Percentiles rank a stretch among this genome's conserved stretches.
These are phyloP conservation scores for Melanocharis versteri DNA, from an alignment of 2,113 vertebrate genomes.

Conservation along the genomic window DNA sequence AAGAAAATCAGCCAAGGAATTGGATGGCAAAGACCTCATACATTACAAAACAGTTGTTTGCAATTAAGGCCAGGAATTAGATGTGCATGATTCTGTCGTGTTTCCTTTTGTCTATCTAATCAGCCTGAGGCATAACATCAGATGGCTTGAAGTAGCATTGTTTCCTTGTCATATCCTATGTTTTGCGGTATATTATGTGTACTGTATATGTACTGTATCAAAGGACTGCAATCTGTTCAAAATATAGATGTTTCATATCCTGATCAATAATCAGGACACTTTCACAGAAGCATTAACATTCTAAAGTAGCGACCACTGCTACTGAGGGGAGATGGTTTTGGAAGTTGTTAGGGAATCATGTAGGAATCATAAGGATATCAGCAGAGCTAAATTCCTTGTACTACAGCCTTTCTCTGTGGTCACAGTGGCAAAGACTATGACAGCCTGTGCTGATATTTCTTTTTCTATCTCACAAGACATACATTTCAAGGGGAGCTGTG, in stretches of 20 bases:
- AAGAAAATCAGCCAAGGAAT: conserved; percentile 46
- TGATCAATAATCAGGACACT: neutral
- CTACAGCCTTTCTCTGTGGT: neutral
- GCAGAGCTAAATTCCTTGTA: neutral
- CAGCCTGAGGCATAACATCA: conserved; percentile 31
- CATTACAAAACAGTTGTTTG: conserved; percentile 54
- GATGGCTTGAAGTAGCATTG: neutral
- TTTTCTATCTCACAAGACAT: neutral
- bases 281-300: neutral
- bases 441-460: neutral
- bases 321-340: neutral
- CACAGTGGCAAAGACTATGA: neutral
- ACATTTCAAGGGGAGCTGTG: neutral
- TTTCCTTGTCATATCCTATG: neutral
- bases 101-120: conserved; percentile 50
- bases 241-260: neutral
- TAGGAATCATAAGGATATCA: neutral
- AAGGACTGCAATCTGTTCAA: neutral
- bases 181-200: neutral
- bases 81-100: conserved; percentile 11
- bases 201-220: neutral
- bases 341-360: neutral
- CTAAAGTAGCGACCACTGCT: neutral
- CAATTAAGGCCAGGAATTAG: conserved; percentile 47
- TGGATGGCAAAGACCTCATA: conserved; percentile 33